phyloP scores from a whole-genome alignment of 2,113 vertebrate genomes.

The Tichodroma muraria region DNA sequence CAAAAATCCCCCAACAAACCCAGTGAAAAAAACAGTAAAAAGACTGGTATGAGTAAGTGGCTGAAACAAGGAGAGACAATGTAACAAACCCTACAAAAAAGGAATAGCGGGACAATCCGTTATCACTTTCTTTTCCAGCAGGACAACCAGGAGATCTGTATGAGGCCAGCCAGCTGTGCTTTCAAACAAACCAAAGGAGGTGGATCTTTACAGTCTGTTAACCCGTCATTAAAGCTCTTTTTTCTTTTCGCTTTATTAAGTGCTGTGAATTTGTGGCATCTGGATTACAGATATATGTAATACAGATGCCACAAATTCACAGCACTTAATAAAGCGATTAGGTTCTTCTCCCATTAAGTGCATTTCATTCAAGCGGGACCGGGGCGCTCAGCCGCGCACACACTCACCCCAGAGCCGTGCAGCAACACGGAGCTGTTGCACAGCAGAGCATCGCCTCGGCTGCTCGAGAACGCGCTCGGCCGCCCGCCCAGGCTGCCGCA shows the following conservation, averaged over 20 bases:
- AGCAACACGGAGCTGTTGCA: rapidly evolving
- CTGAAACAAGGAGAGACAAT: background rate
- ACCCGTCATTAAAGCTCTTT: background rate
- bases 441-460: rapidly evolving
- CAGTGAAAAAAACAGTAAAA: background rate
- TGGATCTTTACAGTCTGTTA: background rate
- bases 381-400: rapidly evolving
- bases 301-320: background rate
- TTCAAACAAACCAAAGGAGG: background rate
- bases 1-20: background rate
- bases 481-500: background rate
- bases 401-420: rapidly evolving
- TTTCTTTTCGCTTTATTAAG: too few relatives aligned
- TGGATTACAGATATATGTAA: too few relatives aligned
- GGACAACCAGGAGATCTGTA: background rate
- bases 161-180: background rate
- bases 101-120: background rate
- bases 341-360: background rate
- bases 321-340: background rate
- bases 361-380: background rate
- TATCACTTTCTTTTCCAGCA: background rate
- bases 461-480: background rate
- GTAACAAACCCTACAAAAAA: rapidly evolving
- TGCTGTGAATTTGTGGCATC: too few relatives aligned
- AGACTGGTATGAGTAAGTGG: rapidly evolving